Evolutionary conservation across 2,113 vertebrate species (phyloP).

Genomic region (Gallinago media): DNA sequence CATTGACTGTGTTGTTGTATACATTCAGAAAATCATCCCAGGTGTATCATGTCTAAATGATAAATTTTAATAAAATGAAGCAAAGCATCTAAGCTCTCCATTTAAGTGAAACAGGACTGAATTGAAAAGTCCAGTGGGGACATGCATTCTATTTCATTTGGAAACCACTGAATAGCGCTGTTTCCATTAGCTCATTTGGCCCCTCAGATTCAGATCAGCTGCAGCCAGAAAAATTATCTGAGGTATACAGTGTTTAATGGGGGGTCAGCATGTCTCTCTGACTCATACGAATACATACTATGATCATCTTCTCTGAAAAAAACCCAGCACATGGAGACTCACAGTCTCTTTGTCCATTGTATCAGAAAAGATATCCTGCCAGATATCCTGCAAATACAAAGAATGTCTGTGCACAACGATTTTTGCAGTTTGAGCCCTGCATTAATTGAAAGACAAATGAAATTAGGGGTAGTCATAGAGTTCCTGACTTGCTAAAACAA

Average conservation of each 20-base stretch:
- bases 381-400: neutral
- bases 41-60: neutral
- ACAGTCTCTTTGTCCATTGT: neutral
- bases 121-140: neutral
- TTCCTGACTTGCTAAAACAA: neutral
- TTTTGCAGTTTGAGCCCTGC: neutral
- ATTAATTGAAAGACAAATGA: neutral
- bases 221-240: neutral
- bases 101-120: neutral
- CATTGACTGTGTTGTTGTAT: neutral
- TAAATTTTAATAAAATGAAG: neutral
- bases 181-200: neutral
- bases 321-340: fast-evolving
- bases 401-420: neutral
- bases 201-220: neutral
- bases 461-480: neutral
- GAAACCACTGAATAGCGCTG: neutral
- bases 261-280: neutral
- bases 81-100: neutral
- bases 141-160: neutral
- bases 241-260: neutral
- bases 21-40: neutral
- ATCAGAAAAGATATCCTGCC: neutral
- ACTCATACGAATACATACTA: neutral
- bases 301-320: neutral